Base-by-base conservation (phyloP, 1,140 invertebrate genomes). In the Eubasilissa regina region DNA sequence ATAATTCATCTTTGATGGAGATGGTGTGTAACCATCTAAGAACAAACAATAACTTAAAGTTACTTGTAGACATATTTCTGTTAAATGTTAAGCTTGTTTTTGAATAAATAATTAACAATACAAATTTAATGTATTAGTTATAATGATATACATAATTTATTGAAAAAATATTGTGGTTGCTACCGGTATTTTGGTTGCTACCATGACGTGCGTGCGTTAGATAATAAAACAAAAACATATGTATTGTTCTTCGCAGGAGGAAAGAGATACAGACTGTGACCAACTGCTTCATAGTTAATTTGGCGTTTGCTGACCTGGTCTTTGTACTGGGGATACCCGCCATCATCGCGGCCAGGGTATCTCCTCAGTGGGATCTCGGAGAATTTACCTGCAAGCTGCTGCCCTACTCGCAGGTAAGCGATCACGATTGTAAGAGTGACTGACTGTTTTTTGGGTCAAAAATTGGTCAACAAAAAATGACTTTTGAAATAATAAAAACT, bases 231-330 rank as follows among this genome's bases (percentile, higher is more conserved):
- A n/a, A n/a, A n/a, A n/a, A n/a, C n/a, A n/a, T n/a, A n/a, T n/a
- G n/a, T 62, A 19, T 62, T 9, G 19, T 62, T 62, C 10, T 15
- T n/a, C 17, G 12, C 47, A 83, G 81, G 66, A 73, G 70, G n/a
- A 80, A 79, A 80, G 91, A 93, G 81, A 93, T 95, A 92, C 87
- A 93, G 78, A 94, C 93, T 8, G 93, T 95, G 58, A 94, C 94
- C 62, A 95, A 95, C 85, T 91, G 93, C 81, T 94, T 94, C 85
- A 89, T 95, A 17, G 89, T 94, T 51, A 95, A 95, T 85, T 87
- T 95, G 82, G 91, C 92, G 1, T 89, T 91, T 12, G 91, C 92
- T 0, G 94, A 95, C 86, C 86, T 95, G 15, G 79, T 92, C 19
- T 92, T 92, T 83, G 89, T 90, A 3, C 43, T 89, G 6, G 90